phyloP scores from a whole-genome alignment of 2,113 vertebrate species.

The Azemiops feae region DNA sequence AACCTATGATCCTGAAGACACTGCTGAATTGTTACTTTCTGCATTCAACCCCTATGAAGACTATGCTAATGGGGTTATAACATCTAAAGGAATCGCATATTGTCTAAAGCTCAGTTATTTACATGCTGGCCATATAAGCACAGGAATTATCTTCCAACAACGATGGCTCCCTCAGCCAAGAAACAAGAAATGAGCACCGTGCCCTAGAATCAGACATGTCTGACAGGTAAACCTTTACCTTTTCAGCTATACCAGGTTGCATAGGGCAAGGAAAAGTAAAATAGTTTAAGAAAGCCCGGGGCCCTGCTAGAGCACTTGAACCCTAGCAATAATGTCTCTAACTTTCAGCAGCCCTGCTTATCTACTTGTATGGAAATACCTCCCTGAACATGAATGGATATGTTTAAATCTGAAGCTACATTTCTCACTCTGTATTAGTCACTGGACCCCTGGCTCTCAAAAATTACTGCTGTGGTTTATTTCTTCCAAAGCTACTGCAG shows the following conservation, averaged over 20 bases:
- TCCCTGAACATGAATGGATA: not conserved
- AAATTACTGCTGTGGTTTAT: not conserved
- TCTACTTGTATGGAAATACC: not conserved
- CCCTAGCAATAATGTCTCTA: not conserved
- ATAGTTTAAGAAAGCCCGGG: not conserved
- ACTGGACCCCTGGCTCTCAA: not conserved
- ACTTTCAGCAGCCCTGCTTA: not conserved
- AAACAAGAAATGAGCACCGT: not conserved
- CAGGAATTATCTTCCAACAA: not conserved
- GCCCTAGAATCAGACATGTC: not conserved
- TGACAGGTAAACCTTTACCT: too few species aligned
- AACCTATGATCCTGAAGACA: not conserved
- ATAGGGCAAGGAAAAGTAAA: not conserved
- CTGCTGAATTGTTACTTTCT: not conserved
- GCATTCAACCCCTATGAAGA: not conserved
- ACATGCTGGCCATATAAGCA: not conserved
- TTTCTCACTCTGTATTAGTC: not conserved
- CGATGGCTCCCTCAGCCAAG: too few species aligned
- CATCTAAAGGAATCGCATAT: not conserved
- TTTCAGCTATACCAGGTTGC: not conserved
- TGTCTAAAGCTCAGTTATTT: not conserved
- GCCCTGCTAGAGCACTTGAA: not conserved
- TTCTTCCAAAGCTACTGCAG: slow-evolving; percentile 3
- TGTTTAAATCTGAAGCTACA: not conserved
- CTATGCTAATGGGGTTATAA: too few species aligned